Evolutionary conservation across 2,888 invertebrate genomes (phyloP).

Genomic region (Marasmarcha lunaedactyla): DNA sequence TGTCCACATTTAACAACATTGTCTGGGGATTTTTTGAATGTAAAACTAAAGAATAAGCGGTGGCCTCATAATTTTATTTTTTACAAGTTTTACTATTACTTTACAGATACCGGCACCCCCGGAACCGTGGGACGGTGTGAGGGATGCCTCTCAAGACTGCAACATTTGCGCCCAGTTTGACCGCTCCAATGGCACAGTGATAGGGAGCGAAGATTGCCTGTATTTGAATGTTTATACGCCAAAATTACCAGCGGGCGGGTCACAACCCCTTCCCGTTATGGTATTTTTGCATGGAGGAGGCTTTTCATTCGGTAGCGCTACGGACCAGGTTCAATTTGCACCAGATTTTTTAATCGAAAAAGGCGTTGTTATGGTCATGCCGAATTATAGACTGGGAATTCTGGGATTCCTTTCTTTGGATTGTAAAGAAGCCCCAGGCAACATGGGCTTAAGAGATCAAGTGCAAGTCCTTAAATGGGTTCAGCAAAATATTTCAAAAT

Average conservation of each 20-base stretch:
- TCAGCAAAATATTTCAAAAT: slow-evolving; percentile 50
- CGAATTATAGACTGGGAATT: slow-evolving; percentile 56
- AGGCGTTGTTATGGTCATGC: slow-evolving; percentile 45
- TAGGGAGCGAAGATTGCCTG: slow-evolving; percentile 74
- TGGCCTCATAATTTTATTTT: too few species aligned
- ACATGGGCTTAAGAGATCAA: slow-evolving; percentile 65
- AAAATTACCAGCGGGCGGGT: slow-evolving; percentile 28
- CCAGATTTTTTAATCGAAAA: slow-evolving; percentile 54
- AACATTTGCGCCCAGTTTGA: slow-evolving; percentile 75
- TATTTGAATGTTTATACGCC: slow-evolving; percentile 78
- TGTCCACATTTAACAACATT: too few species aligned
- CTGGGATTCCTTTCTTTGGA: slow-evolving; percentile 51
- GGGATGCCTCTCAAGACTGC: slow-evolving; percentile 73
- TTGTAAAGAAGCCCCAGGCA: slow-evolving; percentile 52
- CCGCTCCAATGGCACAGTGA: slow-evolving; percentile 52
- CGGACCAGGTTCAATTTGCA: slow-evolving; percentile 41
- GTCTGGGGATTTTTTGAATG: too few species aligned
- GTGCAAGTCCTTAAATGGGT: slow-evolving; percentile 65
- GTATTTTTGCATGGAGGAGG: slow-evolving; percentile 60
- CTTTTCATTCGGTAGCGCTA: slow-evolving; percentile 51
- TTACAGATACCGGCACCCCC: slow-evolving; percentile 45
- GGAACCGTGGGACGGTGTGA: slow-evolving; percentile 68
- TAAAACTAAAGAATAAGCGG: too few species aligned
- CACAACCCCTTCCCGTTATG: slow-evolving; percentile 43
- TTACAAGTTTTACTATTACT: too few species aligned